Conservation (phyloP, 2,797 vertebrate species). For the Arnoldichthys spilopterus region DNA sequence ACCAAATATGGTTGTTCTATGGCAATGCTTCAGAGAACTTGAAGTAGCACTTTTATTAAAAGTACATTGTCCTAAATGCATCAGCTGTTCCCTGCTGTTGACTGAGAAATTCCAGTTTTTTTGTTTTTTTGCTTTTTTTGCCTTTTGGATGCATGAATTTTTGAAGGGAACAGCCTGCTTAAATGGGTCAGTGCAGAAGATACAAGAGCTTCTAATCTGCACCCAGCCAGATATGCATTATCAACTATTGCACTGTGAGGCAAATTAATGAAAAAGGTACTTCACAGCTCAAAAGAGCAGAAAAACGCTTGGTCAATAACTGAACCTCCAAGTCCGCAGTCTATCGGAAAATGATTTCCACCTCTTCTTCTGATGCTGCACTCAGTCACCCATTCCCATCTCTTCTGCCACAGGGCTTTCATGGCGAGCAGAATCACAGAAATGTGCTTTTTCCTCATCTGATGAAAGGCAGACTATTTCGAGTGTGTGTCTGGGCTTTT, state of each 20-base stretch:
- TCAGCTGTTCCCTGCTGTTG: conserved; percentile 6
- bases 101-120: neutral
- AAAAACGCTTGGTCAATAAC: conserved; percentile 26
- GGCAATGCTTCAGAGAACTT: neutral
- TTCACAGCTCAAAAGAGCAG: conserved; percentile 8
- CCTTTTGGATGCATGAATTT: conserved; percentile 18
- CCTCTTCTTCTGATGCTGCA: conserved; percentile 35
- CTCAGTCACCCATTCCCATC: conserved; percentile 41
- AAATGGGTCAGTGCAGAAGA: neutral
- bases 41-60: neutral
- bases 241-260: conserved; percentile 4
- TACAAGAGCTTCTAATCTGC: conserved; percentile 13
- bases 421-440: conserved; percentile 54
- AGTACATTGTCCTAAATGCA: conserved; percentile 21
- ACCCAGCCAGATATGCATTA: neutral
- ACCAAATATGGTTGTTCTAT: neutral
- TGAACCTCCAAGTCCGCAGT: conserved; percentile 14
- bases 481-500: conserved; percentile 57
- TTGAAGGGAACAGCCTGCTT: conserved; percentile 18
- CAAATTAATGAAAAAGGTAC: conserved; percentile 21
- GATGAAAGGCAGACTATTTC: conserved; percentile 58
- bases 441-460: conserved; percentile 43
- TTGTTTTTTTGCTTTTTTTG: neutral
- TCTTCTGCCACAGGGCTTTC: conserved; percentile 55
- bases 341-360: conserved; percentile 39